phyloP scores from a whole-genome alignment of 2,113 vertebrate species.

The Upupa epops region DNA sequence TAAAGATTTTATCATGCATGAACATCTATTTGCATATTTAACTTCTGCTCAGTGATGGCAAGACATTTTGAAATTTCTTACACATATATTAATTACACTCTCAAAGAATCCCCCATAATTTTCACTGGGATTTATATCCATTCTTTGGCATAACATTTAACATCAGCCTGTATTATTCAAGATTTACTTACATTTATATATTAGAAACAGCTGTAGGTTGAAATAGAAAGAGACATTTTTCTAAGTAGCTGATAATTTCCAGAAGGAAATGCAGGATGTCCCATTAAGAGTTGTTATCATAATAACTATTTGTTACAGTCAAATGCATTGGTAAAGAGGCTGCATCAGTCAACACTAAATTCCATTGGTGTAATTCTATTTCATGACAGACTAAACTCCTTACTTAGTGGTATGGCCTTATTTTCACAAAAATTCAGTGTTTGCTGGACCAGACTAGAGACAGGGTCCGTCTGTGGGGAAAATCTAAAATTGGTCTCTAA shows the following conservation, averaged over 20 bases:
- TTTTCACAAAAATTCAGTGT: background rate
- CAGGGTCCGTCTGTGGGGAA: background rate
- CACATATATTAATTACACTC: background rate
- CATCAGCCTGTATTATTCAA: background rate
- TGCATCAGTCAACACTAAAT: background rate
- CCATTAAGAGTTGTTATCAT: background rate
- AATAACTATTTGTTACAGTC: background rate
- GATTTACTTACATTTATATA: background rate
- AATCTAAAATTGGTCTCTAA: slow-evolving; percentile 4
- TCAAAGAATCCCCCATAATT: background rate
- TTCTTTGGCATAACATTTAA: background rate
- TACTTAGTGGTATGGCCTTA: background rate
- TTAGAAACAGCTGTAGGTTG: background rate
- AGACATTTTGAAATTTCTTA: background rate
- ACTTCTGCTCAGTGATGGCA: background rate
- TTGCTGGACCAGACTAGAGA: background rate
- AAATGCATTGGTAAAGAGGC: background rate
- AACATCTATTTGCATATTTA: background rate
- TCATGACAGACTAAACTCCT: background rate
- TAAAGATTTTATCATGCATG: background rate
- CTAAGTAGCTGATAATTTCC: background rate
- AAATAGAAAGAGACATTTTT: background rate
- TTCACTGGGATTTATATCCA: background rate
- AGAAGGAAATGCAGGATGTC: background rate
- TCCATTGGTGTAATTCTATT: background rate